phyloP scores from a whole-genome alignment of 2,888 invertebrate species.

The Danaus chrysippus region DNA sequence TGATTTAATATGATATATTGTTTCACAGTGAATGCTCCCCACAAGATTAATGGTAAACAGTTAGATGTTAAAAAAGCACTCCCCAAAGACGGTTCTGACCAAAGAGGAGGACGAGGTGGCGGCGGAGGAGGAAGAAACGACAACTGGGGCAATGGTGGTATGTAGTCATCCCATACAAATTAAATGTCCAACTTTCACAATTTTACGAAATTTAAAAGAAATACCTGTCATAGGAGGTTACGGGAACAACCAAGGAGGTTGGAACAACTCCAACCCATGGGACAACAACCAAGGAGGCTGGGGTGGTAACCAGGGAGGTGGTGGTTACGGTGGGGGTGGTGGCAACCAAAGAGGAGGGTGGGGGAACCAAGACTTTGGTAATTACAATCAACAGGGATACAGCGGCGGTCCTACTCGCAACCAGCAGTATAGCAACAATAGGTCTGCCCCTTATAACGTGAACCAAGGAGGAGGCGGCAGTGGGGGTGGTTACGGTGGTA shows the following conservation, averaged over 20 bases:
- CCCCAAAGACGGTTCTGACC: slow-evolving; percentile 86
- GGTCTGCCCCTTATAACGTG: slow-evolving; percentile 85
- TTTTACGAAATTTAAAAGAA: slow-evolving; percentile 6
- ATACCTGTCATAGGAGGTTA: slow-evolving; percentile 59
- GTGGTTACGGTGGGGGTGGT: slow-evolving; percentile 59
- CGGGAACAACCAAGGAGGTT: slow-evolving; percentile 65
- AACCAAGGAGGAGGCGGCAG: slow-evolving; percentile 79
- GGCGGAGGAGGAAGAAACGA: slow-evolving; percentile 64
- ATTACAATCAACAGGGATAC: slow-evolving; percentile 90
- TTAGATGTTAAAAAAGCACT: slow-evolving; percentile 97
- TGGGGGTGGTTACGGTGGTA: slow-evolving; percentile 57
- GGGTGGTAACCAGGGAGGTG: slow-evolving; percentile 71
- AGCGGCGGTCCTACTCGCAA: slow-evolving; percentile 92
- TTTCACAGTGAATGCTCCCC: slow-evolving; percentile 86
- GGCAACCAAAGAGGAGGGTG: slow-evolving; percentile 58
- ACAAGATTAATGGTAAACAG: slow-evolving; percentile 91
- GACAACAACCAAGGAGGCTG: slow-evolving; percentile 53
- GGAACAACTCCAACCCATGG: slow-evolving; percentile 74
- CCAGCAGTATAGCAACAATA: slow-evolving; percentile 84
- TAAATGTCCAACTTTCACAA: background rate
- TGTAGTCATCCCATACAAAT: slow-evolving; percentile 6
- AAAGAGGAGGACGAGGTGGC: slow-evolving; percentile 74
- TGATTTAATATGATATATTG: slow-evolving; percentile 9
- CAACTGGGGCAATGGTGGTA: slow-evolving; percentile 58
- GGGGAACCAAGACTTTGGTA: slow-evolving; percentile 84